Evolutionary conservation across 2,888 invertebrate genomes (phyloP).

Genomic region (Allolobophora icterica): DNA sequence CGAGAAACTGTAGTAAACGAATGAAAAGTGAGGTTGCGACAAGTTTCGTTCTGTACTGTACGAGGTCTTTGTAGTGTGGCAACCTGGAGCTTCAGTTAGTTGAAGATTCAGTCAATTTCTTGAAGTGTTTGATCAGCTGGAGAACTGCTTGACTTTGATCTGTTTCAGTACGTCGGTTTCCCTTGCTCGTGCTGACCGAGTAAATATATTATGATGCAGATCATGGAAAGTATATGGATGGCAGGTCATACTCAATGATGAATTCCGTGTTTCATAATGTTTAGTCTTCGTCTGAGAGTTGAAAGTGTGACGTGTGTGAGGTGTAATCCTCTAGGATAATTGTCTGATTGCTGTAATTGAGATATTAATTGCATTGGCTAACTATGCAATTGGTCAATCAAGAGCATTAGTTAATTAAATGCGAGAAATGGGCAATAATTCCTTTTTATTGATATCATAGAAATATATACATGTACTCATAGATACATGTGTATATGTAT

Average conservation of each 20-base stretch:
- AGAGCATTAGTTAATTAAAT: constrained; percentile 19
- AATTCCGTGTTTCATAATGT: neutral
- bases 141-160: constrained; percentile 10
- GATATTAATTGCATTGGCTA: neutral
- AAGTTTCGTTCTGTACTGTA: constrained; percentile 4
- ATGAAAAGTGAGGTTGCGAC: neutral
- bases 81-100: constrained; percentile 14
- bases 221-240: neutral
- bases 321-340: neutral
- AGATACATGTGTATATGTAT: neutral
- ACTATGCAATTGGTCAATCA: neutral
- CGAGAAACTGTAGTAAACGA: neutral
- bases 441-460: neutral
- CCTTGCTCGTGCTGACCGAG: neutral
- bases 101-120: neutral
- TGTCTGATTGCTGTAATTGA: neutral
- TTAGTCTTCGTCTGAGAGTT: neutral
- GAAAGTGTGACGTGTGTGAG: neutral
- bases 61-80: constrained; percentile 10
- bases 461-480: neutral
- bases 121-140: neutral
- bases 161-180: neutral
- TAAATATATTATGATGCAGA: neutral
- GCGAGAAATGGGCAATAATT: neutral
- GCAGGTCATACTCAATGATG: neutral